phyloP scores from a whole-genome alignment of 2,888 invertebrate genomes.

The Eupithecia centaureata region DNA sequence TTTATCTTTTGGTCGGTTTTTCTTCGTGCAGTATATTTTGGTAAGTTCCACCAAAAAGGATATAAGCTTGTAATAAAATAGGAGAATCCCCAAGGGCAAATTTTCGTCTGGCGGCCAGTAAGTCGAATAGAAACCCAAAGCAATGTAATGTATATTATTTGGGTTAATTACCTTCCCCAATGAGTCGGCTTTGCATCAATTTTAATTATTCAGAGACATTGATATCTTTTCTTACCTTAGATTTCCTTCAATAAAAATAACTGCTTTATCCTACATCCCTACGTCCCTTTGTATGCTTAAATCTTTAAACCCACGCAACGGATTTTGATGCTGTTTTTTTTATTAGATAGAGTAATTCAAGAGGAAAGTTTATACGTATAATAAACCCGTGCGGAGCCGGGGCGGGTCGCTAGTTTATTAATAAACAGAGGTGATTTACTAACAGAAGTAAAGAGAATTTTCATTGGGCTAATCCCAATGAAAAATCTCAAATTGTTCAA shows the following conservation, averaged over 20 bases:
- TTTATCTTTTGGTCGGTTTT: neutral
- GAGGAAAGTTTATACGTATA: no score
- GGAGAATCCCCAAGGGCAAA: constrained; percentile 38
- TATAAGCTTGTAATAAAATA: constrained; percentile 26
- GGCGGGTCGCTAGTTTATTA: no score
- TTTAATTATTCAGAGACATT: constrained; percentile 51
- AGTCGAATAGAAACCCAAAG: constrained; percentile 35
- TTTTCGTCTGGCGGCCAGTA: constrained; percentile 35
- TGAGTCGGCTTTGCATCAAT: constrained; percentile 53
- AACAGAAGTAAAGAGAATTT: neutral
- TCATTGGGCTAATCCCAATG: no score
- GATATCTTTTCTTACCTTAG: constrained; percentile 41
- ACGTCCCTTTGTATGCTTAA: no score
- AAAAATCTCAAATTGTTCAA: no score
- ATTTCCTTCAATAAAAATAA: neutral
- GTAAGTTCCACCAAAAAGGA: constrained; percentile 7
- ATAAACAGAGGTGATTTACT: no score
- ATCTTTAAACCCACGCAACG: no score
- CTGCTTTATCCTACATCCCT: no score
- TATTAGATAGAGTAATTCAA: no score
- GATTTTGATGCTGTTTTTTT: no score
- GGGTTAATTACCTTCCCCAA: constrained; percentile 57
- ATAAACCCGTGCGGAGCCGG: no score
- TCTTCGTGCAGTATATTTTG: neutral
- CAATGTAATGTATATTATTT: constrained; percentile 56